A percentile compares a stretch with the other conserved stretches of the same genome.
phyloP scores from a whole-genome alignment of 30 jellyfish, hydroid and myxozoan species.

The Aurelia aurita complex sp. Pacific region DNA sequence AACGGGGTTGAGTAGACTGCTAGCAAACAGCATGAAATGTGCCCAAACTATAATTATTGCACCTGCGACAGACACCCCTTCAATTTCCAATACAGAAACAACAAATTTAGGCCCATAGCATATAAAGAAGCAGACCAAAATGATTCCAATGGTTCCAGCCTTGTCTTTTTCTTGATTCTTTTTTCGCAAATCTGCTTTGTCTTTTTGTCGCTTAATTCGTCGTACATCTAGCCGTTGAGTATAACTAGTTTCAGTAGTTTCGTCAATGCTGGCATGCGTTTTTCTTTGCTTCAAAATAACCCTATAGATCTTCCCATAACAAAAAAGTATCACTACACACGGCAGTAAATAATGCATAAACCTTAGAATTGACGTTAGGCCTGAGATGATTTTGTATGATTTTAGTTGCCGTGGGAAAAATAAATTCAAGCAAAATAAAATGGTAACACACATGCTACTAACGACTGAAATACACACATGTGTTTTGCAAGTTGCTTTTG shows the following conservation, averaged over 20 bases:
- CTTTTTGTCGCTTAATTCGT: not conserved
- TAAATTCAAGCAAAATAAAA: not conserved
- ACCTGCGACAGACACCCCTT: too few species aligned
- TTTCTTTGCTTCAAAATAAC: conserved; percentile 17
- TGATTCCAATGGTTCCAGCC: not conserved
- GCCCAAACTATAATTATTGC: conserved; percentile 3
- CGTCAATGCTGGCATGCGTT: not conserved
- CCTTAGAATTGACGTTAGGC: too few species aligned
- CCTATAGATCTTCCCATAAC: conserved; percentile 5
- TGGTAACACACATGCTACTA: not conserved
- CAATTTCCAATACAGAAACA: too few species aligned
- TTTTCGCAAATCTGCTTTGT: not conserved
- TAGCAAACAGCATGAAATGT: not conserved
- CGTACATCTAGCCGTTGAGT: too few species aligned
- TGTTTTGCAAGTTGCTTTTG: conserved; percentile 26
- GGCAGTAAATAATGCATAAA: too few species aligned
- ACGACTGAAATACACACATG: not conserved
- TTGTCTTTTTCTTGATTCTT: conserved; percentile 22
- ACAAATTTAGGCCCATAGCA: conserved; percentile 11
- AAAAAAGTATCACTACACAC: not conserved
- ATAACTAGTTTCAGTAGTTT: not conserved
- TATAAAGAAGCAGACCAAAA: conserved; percentile 5
- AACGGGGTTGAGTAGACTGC: conserved; percentile 6
- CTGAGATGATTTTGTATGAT: too few species aligned
- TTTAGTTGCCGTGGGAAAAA: too few species aligned